These are phyloP conservation scores for Trypoxylon attenuatum DNA, from an alignment of 2,888 invertebrate species.

Conservation along the genomic window DNA sequence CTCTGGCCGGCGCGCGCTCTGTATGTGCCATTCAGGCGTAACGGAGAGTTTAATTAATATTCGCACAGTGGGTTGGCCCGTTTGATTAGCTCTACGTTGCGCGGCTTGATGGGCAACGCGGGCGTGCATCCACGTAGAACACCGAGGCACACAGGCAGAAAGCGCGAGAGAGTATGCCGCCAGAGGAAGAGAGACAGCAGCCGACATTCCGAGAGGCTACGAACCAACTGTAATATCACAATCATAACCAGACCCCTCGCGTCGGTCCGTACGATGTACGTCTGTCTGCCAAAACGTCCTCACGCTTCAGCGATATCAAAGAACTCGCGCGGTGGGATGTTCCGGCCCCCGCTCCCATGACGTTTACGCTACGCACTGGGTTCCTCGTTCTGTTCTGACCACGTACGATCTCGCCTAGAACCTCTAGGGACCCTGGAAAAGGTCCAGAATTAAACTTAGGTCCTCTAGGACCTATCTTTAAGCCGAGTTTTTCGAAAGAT, in stretches of 20 bases:
- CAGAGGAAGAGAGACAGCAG: constrained; percentile 11
- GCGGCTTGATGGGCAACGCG: constrained; percentile 67
- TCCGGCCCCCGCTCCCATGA: constrained; percentile 32
- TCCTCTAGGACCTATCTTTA: background rate
- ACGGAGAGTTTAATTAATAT: constrained; percentile 73
- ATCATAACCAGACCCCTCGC: constrained; percentile 72
- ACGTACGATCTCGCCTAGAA: too few species aligned
- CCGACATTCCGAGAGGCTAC: constrained; percentile 68
- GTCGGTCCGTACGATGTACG: constrained; percentile 39
- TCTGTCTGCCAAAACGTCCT: constrained; percentile 69
- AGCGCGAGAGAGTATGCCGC: constrained; percentile 6
- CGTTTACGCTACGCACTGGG: constrained; percentile 47
- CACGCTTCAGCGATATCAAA: constrained; percentile 74
- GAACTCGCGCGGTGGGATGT: constrained; percentile 66
- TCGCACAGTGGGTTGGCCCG: constrained; percentile 68
- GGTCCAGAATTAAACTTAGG: too few species aligned
- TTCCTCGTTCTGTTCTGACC: too few species aligned
- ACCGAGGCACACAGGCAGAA: constrained; percentile 6
- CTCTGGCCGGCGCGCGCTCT: constrained; percentile 23
- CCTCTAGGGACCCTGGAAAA: too few species aligned
- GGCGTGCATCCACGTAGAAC: constrained; percentile 60
- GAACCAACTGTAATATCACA: constrained; percentile 72
- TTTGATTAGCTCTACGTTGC: constrained; percentile 72
- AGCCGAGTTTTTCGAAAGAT: background rate
- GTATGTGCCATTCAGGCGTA: constrained; percentile 59